These are phyloP conservation scores for Reinhardtius hippoglossoides DNA, from an alignment of 2,113 vertebrate species.

Conservation along the genomic window DNA sequence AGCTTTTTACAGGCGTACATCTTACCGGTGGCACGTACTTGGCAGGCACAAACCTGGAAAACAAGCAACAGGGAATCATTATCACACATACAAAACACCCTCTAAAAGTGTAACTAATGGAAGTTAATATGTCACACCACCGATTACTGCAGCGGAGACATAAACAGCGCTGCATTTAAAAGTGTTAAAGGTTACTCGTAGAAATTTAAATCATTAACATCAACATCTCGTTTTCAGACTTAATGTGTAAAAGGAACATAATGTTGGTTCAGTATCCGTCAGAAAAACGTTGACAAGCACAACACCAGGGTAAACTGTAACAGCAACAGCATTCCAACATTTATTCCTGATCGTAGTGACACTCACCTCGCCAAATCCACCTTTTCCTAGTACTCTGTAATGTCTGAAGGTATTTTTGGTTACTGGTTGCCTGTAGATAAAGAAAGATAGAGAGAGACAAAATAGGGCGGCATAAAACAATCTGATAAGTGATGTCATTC, in stretches of 20 bases:
- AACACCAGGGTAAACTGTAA: not conserved
- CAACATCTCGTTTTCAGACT: conserved; percentile 18
- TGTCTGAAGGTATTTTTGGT: conserved; percentile 94
- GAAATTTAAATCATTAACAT: conserved; percentile 29
- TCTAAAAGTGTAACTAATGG: conserved; percentile 47
- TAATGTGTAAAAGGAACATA: conserved; percentile 9
- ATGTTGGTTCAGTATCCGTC: not conserved
- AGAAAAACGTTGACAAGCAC: conserved; percentile 17
- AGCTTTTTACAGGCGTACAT: conserved; percentile 98
- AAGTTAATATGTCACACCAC: conserved; percentile 44
- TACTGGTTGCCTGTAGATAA: conserved; percentile 87
- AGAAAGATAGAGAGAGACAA: not conserved
- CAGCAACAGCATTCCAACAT: conserved; percentile 1
- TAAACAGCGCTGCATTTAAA: conserved; percentile 30
- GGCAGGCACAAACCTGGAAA: conserved; percentile 92
- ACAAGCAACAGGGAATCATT: conserved; percentile 32
- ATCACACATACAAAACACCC: conserved; percentile 35
- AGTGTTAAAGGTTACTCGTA: conserved; percentile 22
- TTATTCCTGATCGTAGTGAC: not conserved
- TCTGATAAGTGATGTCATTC: conserved; percentile 35
- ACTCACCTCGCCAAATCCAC: conserved; percentile 97
- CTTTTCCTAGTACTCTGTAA: conserved; percentile 95
- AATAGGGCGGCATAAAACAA: conserved; percentile 16
- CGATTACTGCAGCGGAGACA: conserved; percentile 28
- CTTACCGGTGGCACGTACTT: conserved; percentile 94